These are phyloP conservation scores for Rhagium mordax DNA, from an alignment of 2,888 invertebrate species.

Conservation along the genomic window DNA sequence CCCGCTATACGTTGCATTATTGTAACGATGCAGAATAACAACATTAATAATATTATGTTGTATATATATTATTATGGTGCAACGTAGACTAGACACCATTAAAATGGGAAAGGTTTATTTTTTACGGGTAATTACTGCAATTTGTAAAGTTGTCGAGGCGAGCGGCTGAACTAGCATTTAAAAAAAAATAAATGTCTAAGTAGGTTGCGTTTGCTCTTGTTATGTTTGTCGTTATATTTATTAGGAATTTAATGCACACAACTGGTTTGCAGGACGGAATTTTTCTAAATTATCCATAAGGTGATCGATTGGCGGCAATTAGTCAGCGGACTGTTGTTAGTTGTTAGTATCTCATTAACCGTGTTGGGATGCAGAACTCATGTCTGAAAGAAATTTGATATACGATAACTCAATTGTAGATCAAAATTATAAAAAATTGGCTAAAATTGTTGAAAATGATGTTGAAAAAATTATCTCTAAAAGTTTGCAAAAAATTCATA, in stretches of 20 bases:
- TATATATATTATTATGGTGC: background rate
- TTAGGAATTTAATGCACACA: background rate
- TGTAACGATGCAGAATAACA: background rate
- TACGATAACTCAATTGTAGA: too few species aligned
- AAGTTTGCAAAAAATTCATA: too few species aligned
- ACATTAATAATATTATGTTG: background rate
- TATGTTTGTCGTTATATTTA: background rate
- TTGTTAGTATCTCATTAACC: too few species aligned
- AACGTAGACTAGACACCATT: background rate
- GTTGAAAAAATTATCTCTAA: too few species aligned
- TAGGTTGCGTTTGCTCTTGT: background rate
- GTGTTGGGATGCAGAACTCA: too few species aligned
- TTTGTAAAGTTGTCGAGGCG: background rate
- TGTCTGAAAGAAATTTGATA: too few species aligned
- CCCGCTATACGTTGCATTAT: background rate
- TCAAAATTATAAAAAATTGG: too few species aligned
- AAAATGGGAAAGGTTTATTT: background rate
- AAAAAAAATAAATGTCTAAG: background rate
- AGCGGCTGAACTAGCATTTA: background rate
- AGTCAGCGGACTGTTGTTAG: too few species aligned
- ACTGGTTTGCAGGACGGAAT: background rate
- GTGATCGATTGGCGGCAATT: background rate
- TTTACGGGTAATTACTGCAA: background rate
- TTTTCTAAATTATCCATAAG: background rate
- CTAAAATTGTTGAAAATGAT: too few species aligned